A percentile compares a stretch with the other conserved stretches of the same genome.
phyloP scores from a whole-genome alignment of 2,888 invertebrate species.

The Luperina nickerlii region DNA sequence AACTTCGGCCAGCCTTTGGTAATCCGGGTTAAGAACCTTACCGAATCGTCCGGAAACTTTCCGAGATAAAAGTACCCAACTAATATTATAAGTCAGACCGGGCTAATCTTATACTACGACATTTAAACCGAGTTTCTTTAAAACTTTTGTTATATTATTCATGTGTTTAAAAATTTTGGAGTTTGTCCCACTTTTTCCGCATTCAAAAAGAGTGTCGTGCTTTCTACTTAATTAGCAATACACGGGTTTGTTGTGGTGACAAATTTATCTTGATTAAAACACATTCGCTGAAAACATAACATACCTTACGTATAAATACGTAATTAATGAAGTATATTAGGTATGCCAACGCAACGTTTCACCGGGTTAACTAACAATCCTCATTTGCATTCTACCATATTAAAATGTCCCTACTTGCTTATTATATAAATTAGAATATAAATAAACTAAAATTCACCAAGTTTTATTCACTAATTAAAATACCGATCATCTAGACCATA shows the following conservation, averaged over 20 bases:
- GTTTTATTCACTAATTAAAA: constrained; percentile 3
- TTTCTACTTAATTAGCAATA: constrained; percentile 49
- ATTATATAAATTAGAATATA: constrained; percentile 1
- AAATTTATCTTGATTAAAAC: constrained; percentile 59
- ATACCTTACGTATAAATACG: background rate
- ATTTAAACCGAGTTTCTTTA: constrained; percentile 45
- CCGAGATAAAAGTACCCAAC: constrained; percentile 66
- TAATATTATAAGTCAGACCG: constrained; percentile 62
- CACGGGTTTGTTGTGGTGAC: constrained; percentile 24
- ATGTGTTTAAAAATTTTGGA: constrained; percentile 20
- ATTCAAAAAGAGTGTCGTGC: constrained; percentile 28
- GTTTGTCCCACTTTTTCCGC: constrained; percentile 29
- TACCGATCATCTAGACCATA: background rate
- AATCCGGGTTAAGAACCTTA: constrained; percentile 64
- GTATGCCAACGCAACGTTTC: background rate
- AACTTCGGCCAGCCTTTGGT: constrained; percentile 73
- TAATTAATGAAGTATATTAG: background rate
- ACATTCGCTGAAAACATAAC: constrained; percentile 28
- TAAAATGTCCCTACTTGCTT: background rate
- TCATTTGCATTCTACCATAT: constrained; percentile 12
- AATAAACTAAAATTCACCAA: background rate
- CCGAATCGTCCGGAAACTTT: constrained; percentile 56
- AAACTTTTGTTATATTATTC: constrained; percentile 29
- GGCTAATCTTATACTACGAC: constrained; percentile 53
- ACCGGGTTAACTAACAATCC: background rate